A percentile compares a stretch with the other conserved stretches of the same genome.
These are phyloP conservation scores for Melipona beecheii DNA, from an alignment of 2,888 invertebrate species.

Conservation along the genomic window DNA sequence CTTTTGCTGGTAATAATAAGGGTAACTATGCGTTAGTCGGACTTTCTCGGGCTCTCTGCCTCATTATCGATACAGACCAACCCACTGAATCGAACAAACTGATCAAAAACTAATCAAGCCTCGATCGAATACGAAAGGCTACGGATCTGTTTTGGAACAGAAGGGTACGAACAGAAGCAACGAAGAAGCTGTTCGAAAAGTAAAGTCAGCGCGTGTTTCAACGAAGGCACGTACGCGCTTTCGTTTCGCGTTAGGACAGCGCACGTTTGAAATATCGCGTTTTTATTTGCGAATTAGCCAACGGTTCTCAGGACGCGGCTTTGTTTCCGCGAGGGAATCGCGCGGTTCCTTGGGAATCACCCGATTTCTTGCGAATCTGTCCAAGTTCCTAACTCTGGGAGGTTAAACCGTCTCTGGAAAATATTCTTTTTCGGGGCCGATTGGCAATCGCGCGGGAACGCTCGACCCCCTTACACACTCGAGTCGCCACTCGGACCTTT, in stretches of 20 bases:
- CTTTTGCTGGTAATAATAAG: background rate
- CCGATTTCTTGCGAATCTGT: slow-evolving; percentile 15
- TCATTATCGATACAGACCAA: background rate
- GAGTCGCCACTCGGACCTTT: slow-evolving; percentile 64
- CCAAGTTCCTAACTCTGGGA: no score
- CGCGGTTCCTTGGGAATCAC: background rate
- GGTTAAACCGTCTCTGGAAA: background rate
- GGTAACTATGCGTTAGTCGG: background rate
- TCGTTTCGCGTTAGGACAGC: no score
- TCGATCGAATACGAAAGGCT: background rate
- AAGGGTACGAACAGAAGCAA: background rate
- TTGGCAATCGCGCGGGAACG: slow-evolving; percentile 73
- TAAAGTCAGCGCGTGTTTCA: background rate
- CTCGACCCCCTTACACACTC: slow-evolving; percentile 10
- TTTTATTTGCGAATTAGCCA: background rate
- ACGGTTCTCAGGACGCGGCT: slow-evolving; percentile 17
- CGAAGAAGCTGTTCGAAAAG: background rate
- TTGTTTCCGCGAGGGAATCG: slow-evolving; percentile 21
- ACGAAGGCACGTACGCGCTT: background rate
- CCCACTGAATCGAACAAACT: background rate
- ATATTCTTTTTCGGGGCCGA: slow-evolving; percentile 65
- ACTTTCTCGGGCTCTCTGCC: background rate
- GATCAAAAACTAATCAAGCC: background rate
- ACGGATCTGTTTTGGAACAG: background rate
- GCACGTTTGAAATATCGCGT: background rate